Evolutionary conservation across 1,140 invertebrate genomes (phyloP).

Genomic region (Brachionus rubens): DNA sequence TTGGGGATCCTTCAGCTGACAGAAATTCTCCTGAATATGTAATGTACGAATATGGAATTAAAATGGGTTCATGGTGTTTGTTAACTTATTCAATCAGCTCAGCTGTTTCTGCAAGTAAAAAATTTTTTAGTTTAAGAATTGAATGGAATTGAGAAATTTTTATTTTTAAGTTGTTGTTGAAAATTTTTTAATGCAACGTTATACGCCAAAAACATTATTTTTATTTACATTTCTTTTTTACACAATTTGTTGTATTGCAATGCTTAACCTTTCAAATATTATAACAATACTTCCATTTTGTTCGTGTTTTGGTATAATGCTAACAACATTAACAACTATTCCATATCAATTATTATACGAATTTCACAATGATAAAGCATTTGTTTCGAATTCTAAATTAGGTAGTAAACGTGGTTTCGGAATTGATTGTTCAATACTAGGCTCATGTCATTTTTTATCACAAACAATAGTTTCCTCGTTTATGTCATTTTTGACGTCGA

Average conservation of each 20-base stretch:
- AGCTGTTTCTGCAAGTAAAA: constrained; percentile 25
- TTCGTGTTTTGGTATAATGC: constrained; percentile 15
- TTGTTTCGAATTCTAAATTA: not conserved
- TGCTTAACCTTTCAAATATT: not conserved
- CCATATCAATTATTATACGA: constrained; percentile 44
- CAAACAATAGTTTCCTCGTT: constrained; percentile 15
- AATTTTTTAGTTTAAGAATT: not conserved
- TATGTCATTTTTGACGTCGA: constrained; percentile 33
- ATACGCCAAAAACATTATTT: not conserved
- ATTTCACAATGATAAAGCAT: constrained; percentile 45
- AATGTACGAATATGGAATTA: constrained; percentile 29
- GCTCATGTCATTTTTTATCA: constrained; percentile 33
- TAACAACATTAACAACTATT: constrained; percentile 29
- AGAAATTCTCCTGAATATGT: not conserved
- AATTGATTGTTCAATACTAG: constrained; percentile 36
- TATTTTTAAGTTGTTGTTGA: constrained; percentile 21
- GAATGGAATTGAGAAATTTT: not conserved
- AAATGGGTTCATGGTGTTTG: constrained; percentile 46
- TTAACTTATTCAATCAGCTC: constrained; percentile 29
- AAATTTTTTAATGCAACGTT: constrained; percentile 11
- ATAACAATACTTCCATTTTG: constrained; percentile 25
- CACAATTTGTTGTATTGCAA: not conserved
- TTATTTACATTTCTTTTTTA: constrained; percentile 39
- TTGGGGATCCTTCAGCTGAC: not conserved
- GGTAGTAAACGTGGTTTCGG: constrained; percentile 37